Conservation (phyloP, 2,113 vertebrate species). For the Lota lota region DNA sequence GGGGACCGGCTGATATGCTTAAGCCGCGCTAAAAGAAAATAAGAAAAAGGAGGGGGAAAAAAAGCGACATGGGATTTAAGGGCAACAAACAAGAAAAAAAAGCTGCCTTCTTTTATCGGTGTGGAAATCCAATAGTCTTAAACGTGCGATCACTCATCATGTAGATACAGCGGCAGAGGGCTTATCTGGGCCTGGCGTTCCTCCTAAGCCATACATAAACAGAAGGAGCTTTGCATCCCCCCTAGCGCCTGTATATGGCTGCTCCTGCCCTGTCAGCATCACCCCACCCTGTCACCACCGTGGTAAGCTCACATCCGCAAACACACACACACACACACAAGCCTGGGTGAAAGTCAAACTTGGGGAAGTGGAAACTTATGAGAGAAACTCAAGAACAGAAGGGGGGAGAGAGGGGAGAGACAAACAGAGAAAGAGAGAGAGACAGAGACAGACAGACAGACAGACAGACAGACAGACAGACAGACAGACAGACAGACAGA, state of each 20-base stretch:
- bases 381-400: not conserved
- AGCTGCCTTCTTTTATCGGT: slow-evolving; percentile 13
- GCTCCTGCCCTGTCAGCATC: slow-evolving; percentile 40
- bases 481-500: not conserved
- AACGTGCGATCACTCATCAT: slow-evolving; percentile 33
- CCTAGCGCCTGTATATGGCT: slow-evolving; percentile 17
- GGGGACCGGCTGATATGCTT: slow-evolving; percentile 12
- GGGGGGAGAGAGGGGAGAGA: no score
- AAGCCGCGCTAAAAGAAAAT: slow-evolving; percentile 9
- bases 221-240: slow-evolving; percentile 42
- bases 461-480: not conserved
- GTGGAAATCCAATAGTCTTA: slow-evolving; percentile 29
- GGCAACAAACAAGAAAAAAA: slow-evolving; percentile 2
- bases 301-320: no score
- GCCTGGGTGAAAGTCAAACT: slow-evolving; percentile 3
- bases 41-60: slow-evolving; percentile 10
- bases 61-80: slow-evolving; percentile 12
- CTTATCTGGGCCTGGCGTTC: slow-evolving; percentile 21
- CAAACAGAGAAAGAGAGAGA: not conserved
- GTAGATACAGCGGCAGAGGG: slow-evolving; percentile 30
- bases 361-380: no score
- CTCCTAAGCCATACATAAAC: slow-evolving; percentile 35
- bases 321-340: slow-evolving; percentile 10
- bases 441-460: no score
- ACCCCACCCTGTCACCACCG: slow-evolving; percentile 5